Percentiles rank a stretch among this genome's conserved stretches.
Evolutionary conservation across 1,140 invertebrate genomes (phyloP).

Genomic region (Brachionus paranguensis): DNA sequence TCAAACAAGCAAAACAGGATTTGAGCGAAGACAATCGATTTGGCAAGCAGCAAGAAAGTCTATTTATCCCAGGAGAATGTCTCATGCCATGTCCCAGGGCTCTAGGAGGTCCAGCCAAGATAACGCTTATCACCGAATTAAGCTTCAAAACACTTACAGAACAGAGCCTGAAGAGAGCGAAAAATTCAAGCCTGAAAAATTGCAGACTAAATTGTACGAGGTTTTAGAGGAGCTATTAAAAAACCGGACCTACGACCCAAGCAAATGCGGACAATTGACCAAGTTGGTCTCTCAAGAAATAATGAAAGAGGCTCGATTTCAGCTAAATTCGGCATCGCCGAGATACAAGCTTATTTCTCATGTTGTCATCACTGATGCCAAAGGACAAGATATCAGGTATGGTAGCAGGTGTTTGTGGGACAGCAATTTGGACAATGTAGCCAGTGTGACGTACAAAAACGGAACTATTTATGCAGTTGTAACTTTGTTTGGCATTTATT

Average conservation of each 20-base stretch:
- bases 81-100: not conserved
- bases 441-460: constrained; percentile 45
- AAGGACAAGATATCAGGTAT: constrained; percentile 45
- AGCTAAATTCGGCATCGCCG: constrained; percentile 45
- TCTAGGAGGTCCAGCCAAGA: constrained; percentile 30
- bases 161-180: constrained; percentile 42
- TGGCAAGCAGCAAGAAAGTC: constrained; percentile 8
- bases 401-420: constrained; percentile 50
- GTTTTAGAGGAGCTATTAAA: constrained; percentile 42
- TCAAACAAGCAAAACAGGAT: not conserved
- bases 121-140: not conserved
- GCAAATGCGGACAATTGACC: not conserved
- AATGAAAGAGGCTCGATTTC: constrained; percentile 46
- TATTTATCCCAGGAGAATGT: not conserved
- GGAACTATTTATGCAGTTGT: constrained; percentile 47
- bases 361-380: constrained; percentile 46
- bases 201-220: constrained; percentile 43
- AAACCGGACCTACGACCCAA: constrained; percentile 43
- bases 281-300: constrained; percentile 38
- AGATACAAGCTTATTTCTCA: constrained; percentile 48
- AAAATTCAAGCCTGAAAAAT: constrained; percentile 41
- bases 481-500: constrained; percentile 48
- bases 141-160: constrained; percentile 44
- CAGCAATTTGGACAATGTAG: constrained; percentile 45
- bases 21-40: constrained; percentile 15